Conservation (phyloP, 2,113 vertebrate species). For the Telmatochromis sp. region DNA sequence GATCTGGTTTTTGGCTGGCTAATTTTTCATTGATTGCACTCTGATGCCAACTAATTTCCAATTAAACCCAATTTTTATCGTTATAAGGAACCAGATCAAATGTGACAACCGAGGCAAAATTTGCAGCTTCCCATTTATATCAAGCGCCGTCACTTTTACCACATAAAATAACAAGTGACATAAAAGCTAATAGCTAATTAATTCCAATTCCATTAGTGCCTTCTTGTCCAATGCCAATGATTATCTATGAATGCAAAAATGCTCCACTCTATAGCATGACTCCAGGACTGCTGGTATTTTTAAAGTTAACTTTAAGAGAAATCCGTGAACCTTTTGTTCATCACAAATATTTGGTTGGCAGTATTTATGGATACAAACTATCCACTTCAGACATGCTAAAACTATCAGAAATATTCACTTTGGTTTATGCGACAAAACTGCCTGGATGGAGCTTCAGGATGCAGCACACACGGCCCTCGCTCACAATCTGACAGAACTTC, state of each 20-base stretch:
- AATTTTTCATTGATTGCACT: neutral
- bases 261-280: neutral
- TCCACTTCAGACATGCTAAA: neutral
- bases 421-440: neutral
- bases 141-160: neutral
- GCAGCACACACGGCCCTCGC: neutral
- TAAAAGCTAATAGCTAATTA: neutral
- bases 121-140: neutral
- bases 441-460: neutral
- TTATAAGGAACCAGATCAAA: neutral
- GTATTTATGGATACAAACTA: neutral
- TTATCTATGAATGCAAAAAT: neutral
- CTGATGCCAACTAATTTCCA: neutral
- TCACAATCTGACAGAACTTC: neutral
- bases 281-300: neutral
- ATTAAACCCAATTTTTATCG: neutral
- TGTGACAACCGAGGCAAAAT: neutral
- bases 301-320: neutral
- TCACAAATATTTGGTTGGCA: neutral
- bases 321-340: neutral
- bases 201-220: neutral
- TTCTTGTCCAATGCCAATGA: neutral
- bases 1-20: neutral
- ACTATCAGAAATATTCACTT: neutral
- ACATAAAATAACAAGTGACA: neutral